Evolutionary conservation across 1,140 invertebrate species (phyloP), one percentile per base, ranked within the genome.

Genomic region (Drosophila malerkotliana): DNA sequence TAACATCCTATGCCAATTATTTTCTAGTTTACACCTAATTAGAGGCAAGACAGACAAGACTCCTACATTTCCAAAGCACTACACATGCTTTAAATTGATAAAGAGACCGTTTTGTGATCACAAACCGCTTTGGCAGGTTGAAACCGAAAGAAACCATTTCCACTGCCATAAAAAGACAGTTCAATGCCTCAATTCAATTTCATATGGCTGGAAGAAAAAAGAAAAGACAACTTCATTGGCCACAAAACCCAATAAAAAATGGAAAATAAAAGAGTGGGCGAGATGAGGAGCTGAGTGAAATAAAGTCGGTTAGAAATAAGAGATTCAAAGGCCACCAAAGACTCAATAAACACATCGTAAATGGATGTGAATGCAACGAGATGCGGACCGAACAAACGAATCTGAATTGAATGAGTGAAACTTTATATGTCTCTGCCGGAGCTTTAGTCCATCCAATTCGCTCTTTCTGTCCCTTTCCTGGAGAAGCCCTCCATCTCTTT

Each of bases 391-490:
- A 49, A 59, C 73, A 76, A 67, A 76, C 61, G 62, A 84, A 75
- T 84, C 41, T 60, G 60, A 62, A 85, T 84, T 87, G 81, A 87
- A 87, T 76, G 75, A 88, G 60, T 69, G 82, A 79, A 76, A 85
- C 64, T 87, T 59, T 71, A 81, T 79, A 80, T 32, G 26, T 45
- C 62, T 41, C 59, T 15, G 44, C 21, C 41, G 12, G 18, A 12
- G 18, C 32, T 26, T 4, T 14, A 5, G 24, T 12, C 18, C 47
- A 28, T 15, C 18, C 18, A 39, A 21, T 5, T 26, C 21, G 6
- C 14, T 32, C 26, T 7, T 10, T 44, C 15, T 8, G 26, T 59
- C 45, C 0, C 56, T 44, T 44, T 44, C n/a, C 2, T 18, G 41
- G n/a, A 18, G 0, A 44, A 7, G 8, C 6, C 6, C 1, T 18